Conservation (phyloP, 2,797 vertebrate genomes). For the Pristis pectinata region DNA sequence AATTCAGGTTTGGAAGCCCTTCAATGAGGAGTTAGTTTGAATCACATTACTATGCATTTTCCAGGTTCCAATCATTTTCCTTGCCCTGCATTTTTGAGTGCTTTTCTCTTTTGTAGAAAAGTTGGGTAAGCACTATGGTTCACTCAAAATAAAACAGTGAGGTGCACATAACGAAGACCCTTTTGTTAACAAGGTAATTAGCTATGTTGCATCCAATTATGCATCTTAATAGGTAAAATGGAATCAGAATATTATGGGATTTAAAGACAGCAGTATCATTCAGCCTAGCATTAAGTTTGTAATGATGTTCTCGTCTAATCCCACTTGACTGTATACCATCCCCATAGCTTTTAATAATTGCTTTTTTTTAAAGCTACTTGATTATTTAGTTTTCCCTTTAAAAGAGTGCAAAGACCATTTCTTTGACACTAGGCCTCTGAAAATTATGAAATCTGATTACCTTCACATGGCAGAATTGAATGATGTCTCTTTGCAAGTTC, state of each 20-base stretch:
- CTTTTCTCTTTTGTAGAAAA: no score
- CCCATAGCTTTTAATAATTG: neutral
- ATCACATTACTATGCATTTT: neutral
- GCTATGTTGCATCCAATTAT: no score
- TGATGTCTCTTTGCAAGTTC: neutral
- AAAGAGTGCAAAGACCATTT: neutral
- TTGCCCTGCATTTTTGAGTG: neutral
- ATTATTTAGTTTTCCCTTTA: neutral
- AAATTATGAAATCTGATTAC: neutral
- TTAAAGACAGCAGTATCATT: neutral
- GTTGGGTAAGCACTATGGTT: neutral
- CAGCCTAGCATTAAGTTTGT: neutral
- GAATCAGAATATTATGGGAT: neutral
- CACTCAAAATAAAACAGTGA: neutral
- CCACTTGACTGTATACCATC: neutral
- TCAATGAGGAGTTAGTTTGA: neutral
- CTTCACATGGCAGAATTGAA: neutral
- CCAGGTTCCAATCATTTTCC: neutral
- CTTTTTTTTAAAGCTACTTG: neutral
- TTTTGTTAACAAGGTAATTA: constrained; percentile 33
- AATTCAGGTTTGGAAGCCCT: constrained; percentile 42
- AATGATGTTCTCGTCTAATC: neutral
- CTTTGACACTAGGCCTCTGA: neutral
- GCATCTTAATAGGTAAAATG: neutral
- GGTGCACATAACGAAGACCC: neutral